Evolutionary conservation across 1,140 invertebrate species (phyloP), one percentile per base, ranked within the genome.

Genomic region (Teleopsis dalmanni): DNA sequence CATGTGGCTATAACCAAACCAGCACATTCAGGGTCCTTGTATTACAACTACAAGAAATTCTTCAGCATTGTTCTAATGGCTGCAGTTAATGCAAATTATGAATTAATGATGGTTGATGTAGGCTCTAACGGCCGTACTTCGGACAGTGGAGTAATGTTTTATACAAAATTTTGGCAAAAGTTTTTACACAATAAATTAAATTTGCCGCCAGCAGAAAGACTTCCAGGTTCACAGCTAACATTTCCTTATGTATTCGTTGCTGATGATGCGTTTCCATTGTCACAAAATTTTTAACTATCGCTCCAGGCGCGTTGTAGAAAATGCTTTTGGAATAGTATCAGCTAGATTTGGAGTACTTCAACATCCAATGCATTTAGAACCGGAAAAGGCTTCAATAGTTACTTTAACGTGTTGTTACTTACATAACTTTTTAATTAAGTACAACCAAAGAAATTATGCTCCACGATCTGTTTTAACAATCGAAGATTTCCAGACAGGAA

Each of bases 301-400:
- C 31, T 66, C 65, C 19, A 54, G 71, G 38, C 53, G 69, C 35
- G 63, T 72, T 40, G 60, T 75, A 6, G 59, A 63, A 54, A 59
- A 60, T 41, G 65, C 65, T 31, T 77, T 78, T 60, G 76, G 73
- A 8, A 75, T 77, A 40, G 51, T 78, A n/a, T 57, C 68, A 10
- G 52, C 58, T 7, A 55, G 62, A 47, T 75, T 67, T 53, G 48
- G 71, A 51, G 57, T 74, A 27, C 67, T 76, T 34, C 51, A 59
- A 50, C 65, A 46, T 48, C 52, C 60, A 46, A 66, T 73, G 35
- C 33, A 35, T 42, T 25, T 50, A 13, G 23, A 29, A 2, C 23
- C 36, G 31, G 23, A 29, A 31, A 48, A n/a, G n/a, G n/a, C n/a
- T n/a, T n/a, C n/a, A n/a, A n/a, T n/a, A n/a, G n/a, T n/a, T n/a